These are phyloP conservation scores for Pristionchus maxplancki DNA, from an alignment of 2,888 invertebrate genomes.

Conservation along the genomic window DNA sequence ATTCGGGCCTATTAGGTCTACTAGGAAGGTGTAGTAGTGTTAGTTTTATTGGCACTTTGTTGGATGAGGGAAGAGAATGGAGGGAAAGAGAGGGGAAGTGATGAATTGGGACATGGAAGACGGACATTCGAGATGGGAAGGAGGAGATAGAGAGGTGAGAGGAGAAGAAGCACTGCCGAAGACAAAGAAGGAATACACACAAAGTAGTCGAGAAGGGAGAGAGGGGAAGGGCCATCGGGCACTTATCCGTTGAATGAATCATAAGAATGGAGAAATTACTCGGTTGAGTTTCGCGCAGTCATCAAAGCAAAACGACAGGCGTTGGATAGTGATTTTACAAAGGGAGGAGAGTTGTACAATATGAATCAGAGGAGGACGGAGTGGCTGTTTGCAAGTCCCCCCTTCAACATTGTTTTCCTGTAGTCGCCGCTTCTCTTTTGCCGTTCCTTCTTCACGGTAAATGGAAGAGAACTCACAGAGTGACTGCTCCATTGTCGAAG, in stretches of 20 bases:
- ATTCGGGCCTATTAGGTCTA: not conserved
- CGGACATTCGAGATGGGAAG: constrained; percentile 59
- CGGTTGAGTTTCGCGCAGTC: not conserved
- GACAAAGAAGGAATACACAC: constrained; percentile 8
- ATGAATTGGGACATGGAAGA: constrained; percentile 55
- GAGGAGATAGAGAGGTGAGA: constrained; percentile 33
- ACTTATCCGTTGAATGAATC: not conserved
- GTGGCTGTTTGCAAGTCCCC: not conserved
- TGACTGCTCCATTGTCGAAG: constrained; percentile 9
- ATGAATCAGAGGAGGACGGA: no score
- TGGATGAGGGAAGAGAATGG: constrained; percentile 50
- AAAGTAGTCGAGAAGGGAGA: not conserved
- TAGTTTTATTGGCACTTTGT: constrained; percentile 40
- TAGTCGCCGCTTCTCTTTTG: not conserved
- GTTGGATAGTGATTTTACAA: not conserved
- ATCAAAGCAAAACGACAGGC: no score
- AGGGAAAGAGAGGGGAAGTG: constrained; percentile 54
- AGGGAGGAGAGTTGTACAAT: not conserved
- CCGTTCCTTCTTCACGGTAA: not conserved
- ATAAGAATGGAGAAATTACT: not conserved
- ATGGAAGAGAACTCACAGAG: constrained; percentile 17
- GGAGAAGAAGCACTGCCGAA: not conserved
- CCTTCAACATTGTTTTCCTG: not conserved
- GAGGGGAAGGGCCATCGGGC: no score
- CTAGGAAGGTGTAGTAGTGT: not conserved